These are phyloP conservation scores for Ornithoptera alexandrae DNA, from an alignment of 2,888 invertebrate genomes.

Conservation along the genomic window DNA sequence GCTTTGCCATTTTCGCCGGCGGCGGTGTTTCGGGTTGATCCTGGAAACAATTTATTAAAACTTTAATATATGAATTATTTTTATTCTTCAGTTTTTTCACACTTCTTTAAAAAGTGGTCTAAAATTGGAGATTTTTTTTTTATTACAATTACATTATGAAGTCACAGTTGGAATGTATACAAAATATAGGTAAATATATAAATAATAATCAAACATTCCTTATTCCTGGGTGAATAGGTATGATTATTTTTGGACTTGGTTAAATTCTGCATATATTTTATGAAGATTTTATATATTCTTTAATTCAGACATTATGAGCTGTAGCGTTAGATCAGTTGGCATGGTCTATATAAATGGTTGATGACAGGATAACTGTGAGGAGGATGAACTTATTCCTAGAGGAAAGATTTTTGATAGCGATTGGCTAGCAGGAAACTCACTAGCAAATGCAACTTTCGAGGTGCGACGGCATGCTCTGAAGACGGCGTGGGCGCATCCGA, in stretches of 20 bases:
- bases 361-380: too few species aligned
- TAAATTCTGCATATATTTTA: too few species aligned
- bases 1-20: constrained; percentile 57
- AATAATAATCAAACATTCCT: too few species aligned
- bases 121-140: too few species aligned
- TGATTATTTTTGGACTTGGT: too few species aligned
- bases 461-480: constrained; percentile 48
- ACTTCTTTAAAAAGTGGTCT: too few species aligned
- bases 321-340: too few species aligned
- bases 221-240: too few species aligned
- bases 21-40: constrained; percentile 68
- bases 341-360: too few species aligned
- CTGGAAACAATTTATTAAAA: constrained; percentile 38
- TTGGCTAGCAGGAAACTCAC: constrained; percentile 36
- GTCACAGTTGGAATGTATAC: not conserved
- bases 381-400: not conserved
- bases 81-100: too few species aligned
- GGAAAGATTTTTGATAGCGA: not conserved
- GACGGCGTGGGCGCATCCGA: constrained; percentile 50
- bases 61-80: too few species aligned
- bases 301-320: too few species aligned
- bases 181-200: not conserved
- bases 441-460: constrained; percentile 57
- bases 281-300: not conserved
- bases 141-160: not conserved